Evolutionary conservation across 1,140 invertebrate genomes (phyloP), one percentile per base, ranked within the genome.

Genomic region (Procambarus virginalis): DNA sequence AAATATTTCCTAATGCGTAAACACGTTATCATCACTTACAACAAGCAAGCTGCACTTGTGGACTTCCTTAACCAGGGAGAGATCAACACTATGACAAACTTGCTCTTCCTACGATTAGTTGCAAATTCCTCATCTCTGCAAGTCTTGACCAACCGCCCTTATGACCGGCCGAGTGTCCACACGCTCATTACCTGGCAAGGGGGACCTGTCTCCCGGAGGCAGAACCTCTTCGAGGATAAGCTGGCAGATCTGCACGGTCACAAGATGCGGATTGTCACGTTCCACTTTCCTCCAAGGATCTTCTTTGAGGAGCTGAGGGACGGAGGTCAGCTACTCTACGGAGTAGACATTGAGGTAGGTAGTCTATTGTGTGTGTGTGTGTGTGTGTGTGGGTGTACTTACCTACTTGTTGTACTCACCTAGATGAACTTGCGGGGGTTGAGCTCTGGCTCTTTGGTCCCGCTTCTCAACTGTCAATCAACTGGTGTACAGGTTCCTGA

Each of bases 221-320:
- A 34, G 5, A 22, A 92, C 73, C 48, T 92, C 6, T 91, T 92
- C 45, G 88, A 76, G 17, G 83, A 86, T 51, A 92, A 92, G n/a
- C 73, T 92, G n/a, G n/a, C 45, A 9, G 77, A 89, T 60, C n/a
- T 92, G 3, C 84, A 89, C 64, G 92, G 92, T 4, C 75, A 90
- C 84, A 90, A 79, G 68, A 85, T 93, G 60, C 58, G 60, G 49
- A 91, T 91, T 2, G 89, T 86, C 73, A 92, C 92, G n/a, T 93
- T 93, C 83, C 91, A 93, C 64, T 93, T 93, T 77, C 93, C 93
- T 51, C 93, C 93, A 17, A 84, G 93, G 45, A 93, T 93, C 9
- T 91, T 93, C 64, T 86, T 89, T 79, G 82, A 81, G 20, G 91
- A 92, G 78, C 58, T 85, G 12, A 34, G 22, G 22, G 79, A 91